Evolutionary conservation across 2,888 invertebrate genomes (phyloP), one percentile per base, ranked within the genome.

Genomic region (Chrysina gloriosa): DNA sequence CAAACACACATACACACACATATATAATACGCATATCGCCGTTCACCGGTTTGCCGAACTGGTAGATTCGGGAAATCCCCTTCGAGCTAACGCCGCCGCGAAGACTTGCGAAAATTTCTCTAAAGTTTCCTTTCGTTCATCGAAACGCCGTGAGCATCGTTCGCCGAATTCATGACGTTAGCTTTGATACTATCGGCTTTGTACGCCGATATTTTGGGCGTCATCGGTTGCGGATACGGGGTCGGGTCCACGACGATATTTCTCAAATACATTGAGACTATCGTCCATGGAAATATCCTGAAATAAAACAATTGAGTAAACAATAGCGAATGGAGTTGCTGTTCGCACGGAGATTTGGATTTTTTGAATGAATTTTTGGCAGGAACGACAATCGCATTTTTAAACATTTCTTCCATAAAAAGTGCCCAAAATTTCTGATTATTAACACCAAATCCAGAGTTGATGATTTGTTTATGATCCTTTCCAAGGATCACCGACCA

Each of bases 281-380:
- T 90, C 11, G 86, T 84, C 92, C 91, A 92, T n/a, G 93, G 93
- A 71, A 93, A 86, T 61, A 90, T 74, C 88, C 93, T 93, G 83
- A n/a, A 85, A 82, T 19, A 63, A 65, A 19, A 14, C 9, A 9
- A 58, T n/a, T 9, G 7, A 47, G 29, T 7, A 42, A 58, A 25
- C 19, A 21, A 27, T 1, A 25, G n/a, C 5, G 11, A 61, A 58
- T 66, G 9, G 11, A 47, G 9, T 1, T n/a, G n/a, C n/a, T n/a
- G n/a, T n/a, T n/a, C n/a, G n/a, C n/a, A n/a, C n/a, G n/a, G n/a
- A n/a, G n/a, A n/a, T n/a, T n/a, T n/a, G n/a, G n/a, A n/a, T n/a
- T n/a, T n/a, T n/a, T n/a, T n/a, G n/a, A n/a, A n/a, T n/a, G n/a
- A n/a, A n/a, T n/a, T n/a, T n/a, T n/a, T n/a, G n/a, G n/a, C n/a